Evolutionary conservation across 2,113 vertebrate genomes (phyloP).

Genomic region (Tachuris rubrigastra): DNA sequence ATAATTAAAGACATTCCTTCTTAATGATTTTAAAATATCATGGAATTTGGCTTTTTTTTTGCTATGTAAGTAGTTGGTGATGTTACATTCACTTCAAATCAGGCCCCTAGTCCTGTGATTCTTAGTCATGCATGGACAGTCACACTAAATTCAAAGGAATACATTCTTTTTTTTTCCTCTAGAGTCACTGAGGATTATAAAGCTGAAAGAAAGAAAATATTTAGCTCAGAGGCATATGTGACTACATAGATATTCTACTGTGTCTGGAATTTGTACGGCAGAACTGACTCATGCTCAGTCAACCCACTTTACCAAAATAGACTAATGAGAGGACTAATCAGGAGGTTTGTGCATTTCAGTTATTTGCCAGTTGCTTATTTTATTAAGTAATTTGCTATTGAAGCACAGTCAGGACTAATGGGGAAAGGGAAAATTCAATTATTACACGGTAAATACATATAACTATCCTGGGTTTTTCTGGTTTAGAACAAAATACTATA

Average conservation of each 20-base stretch:
- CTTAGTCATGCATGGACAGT: neutral
- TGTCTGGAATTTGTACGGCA: constrained; percentile 4
- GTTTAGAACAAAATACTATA: neutral
- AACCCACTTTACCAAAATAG: constrained; percentile 38
- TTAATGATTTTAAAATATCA: neutral
- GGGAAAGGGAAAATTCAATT: neutral
- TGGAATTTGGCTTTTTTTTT: neutral
- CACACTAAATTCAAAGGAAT: neutral
- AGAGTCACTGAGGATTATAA: neutral
- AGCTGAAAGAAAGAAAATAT: constrained; percentile 26
- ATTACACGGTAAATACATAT: neutral
- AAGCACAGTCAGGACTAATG: neutral
- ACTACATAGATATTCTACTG: neutral
- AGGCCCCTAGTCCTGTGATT: neutral
- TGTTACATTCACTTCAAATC: constrained; percentile 4
- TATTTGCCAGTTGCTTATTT: constrained; percentile 36
- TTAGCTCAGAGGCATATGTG: constrained; percentile 21
- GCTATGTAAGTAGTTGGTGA: neutral
- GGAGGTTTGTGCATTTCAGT: constrained; percentile 1
- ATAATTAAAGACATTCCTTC: neutral
- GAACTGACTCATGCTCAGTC: constrained; percentile 32
- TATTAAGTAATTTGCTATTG: constrained; percentile 25
- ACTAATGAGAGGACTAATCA: constrained; percentile 31
- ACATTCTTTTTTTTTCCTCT: neutral
- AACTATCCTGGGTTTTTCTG: neutral